phyloP scores from a whole-genome alignment of 2,113 vertebrate genomes.

The Jacana jacana region DNA sequence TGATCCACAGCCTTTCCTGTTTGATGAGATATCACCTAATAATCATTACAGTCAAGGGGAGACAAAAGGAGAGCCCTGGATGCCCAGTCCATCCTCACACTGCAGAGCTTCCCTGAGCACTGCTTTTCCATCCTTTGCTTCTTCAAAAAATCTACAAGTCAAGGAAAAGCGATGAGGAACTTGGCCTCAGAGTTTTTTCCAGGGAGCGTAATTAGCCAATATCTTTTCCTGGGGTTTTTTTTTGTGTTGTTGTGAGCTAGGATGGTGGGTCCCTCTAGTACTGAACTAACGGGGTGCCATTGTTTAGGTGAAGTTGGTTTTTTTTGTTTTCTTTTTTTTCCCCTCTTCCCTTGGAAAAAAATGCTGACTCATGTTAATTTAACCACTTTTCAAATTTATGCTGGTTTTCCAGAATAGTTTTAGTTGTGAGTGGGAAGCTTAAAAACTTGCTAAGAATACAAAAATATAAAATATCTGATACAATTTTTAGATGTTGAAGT shows the following conservation, averaged over 20 bases:
- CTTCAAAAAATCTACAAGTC: background rate
- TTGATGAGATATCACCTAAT: background rate
- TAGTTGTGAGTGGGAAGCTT: background rate
- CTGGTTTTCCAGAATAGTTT: background rate
- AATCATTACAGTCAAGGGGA: background rate
- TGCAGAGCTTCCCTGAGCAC: background rate
- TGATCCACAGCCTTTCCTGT: background rate
- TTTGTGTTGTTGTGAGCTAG: background rate
- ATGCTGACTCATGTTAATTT: accelerated
- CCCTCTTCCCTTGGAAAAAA: background rate
- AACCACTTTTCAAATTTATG: accelerated
- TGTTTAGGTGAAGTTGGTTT: background rate
- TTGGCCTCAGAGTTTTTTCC: background rate
- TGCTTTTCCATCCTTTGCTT: background rate
- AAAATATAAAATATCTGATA: background rate
- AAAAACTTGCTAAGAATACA: background rate
- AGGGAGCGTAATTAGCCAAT: background rate
- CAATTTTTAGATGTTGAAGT: background rate
- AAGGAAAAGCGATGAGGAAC: background rate
- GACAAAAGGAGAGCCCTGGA: background rate
- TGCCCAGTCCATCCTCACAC: accelerated
- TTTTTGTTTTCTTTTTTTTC: background rate
- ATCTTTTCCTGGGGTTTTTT: background rate
- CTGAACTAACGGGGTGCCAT: background rate
- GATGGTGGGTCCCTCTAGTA: background rate